A percentile compares a stretch with the other conserved stretches of the same genome.
phyloP scores from a whole-genome alignment of 2,888 invertebrate genomes.

The Limnephilus auricula region DNA sequence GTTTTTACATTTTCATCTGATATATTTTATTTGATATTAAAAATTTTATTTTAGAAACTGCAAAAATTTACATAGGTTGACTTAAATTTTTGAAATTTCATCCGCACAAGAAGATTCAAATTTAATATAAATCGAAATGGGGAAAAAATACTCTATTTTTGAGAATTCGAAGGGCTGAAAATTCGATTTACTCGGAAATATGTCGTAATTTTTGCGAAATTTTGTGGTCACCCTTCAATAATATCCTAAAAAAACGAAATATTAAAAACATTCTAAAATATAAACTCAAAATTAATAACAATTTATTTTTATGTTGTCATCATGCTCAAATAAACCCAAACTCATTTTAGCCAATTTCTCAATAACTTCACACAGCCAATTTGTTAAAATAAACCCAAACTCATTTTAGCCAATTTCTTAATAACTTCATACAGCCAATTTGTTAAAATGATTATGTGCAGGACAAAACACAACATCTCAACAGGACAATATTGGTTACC shows the following conservation, averaged over 20 bases:
- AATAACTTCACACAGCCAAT: slow-evolving; percentile 60
- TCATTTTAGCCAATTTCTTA: slow-evolving; percentile 64
- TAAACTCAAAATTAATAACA: not conserved
- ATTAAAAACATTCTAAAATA: not conserved
- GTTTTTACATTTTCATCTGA: no score
- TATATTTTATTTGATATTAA: no score
- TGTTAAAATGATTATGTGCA: slow-evolving; percentile 55
- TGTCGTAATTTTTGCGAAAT: no score
- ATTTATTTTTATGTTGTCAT: slow-evolving; percentile 10
- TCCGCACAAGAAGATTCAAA: no score
- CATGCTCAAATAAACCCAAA: slow-evolving; percentile 55
- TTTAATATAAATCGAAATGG: no score
- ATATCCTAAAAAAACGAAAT: not conserved
- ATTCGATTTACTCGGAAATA: no score
- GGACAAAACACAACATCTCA: slow-evolving; percentile 45
- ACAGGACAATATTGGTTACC: slow-evolving; percentile 41
- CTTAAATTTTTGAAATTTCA: no score
- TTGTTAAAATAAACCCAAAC: slow-evolving; percentile 57
- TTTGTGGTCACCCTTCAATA: no score
- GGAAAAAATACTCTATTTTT: no score
- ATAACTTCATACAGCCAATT: slow-evolving; percentile 60
- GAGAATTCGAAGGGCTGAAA: no score
- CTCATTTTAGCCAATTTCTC: slow-evolving; percentile 64
- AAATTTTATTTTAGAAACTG: no score
- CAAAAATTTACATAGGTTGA: no score